Evolutionary conservation across 2,888 invertebrate species (phyloP).

Genomic region (Standfussiana lucernea): DNA sequence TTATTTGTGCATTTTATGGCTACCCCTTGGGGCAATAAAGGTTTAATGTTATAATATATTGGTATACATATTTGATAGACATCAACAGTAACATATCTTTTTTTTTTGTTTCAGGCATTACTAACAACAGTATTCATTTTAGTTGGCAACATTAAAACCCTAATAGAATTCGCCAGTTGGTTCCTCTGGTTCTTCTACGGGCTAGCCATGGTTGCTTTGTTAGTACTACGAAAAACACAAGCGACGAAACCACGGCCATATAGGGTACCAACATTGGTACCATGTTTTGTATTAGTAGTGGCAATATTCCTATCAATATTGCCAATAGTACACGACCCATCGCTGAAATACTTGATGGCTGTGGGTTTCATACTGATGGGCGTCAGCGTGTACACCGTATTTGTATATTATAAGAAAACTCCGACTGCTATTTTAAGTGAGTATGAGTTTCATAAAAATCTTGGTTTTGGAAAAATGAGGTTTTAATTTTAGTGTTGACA

Average conservation of each 20-base stretch:
- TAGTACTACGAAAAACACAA: slow-evolving; percentile 93
- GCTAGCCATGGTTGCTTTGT: slow-evolving; percentile 94
- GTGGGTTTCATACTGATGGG: slow-evolving; percentile 93
- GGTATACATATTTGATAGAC: neutral
- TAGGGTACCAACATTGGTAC: slow-evolving; percentile 93
- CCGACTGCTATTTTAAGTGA: slow-evolving; percentile 92
- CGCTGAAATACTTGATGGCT: slow-evolving; percentile 94
- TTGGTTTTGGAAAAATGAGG: neutral
- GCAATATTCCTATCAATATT: slow-evolving; percentile 93
- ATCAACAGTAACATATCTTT: neutral
- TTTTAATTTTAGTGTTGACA: slow-evolving; percentile 1
- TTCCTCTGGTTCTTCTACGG: slow-evolving; percentile 97
- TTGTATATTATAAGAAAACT: slow-evolving; percentile 93
- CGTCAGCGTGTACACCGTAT: slow-evolving; percentile 93
- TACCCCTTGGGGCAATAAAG: neutral
- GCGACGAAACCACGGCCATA: slow-evolving; percentile 93
- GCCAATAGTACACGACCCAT: slow-evolving; percentile 94
- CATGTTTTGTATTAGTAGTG: slow-evolving; percentile 93
- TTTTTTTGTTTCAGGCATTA: slow-evolving; percentile 89
- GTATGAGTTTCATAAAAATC: slow-evolving; percentile 69
- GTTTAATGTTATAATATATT: neutral
- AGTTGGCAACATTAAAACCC: slow-evolving; percentile 93
- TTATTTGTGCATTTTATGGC: neutral
- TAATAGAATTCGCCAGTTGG: slow-evolving; percentile 97
- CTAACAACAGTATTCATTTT: slow-evolving; percentile 93